phyloP scores from a whole-genome alignment of 2,888 invertebrate genomes.

The Agrochola macilenta region DNA sequence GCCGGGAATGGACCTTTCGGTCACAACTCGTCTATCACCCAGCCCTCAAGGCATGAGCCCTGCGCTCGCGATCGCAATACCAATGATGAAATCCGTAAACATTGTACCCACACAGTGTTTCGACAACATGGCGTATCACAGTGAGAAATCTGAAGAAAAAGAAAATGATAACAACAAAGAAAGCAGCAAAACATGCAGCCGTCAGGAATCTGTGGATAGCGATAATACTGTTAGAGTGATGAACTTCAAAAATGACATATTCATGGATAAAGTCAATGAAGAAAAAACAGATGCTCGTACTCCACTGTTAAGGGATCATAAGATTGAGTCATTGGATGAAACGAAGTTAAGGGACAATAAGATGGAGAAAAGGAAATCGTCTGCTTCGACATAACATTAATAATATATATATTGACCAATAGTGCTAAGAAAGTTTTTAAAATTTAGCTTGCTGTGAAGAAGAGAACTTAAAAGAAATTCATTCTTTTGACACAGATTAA shows the following conservation, averaged over 20 bases:
- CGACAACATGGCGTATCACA: constrained; percentile 88
- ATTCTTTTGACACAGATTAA: constrained; percentile 23
- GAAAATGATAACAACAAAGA: constrained; percentile 69
- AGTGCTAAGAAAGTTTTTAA: constrained; percentile 72
- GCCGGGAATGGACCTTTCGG: constrained; percentile 91
- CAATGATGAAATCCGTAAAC: constrained; percentile 91
- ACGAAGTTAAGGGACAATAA: constrained; percentile 86
- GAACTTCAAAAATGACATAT: constrained; percentile 84
- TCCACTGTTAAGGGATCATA: constrained; percentile 85
- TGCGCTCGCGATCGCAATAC: constrained; percentile 91
- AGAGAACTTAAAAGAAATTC: constrained; percentile 6
- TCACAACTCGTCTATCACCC: constrained; percentile 92
- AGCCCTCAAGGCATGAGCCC: constrained; percentile 92
- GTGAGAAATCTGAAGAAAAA: constrained; percentile 79
- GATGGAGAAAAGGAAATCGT: constrained; percentile 87
- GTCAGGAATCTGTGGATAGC: constrained; percentile 83
- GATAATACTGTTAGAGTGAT: constrained; percentile 82
- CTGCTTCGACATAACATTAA: constrained; percentile 86
- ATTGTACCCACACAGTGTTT: constrained; percentile 88
- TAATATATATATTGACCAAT: constrained; percentile 76
- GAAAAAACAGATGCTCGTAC: constrained; percentile 87
- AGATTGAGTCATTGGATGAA: constrained; percentile 88
- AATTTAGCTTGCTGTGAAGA: constrained; percentile 51
- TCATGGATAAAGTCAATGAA: constrained; percentile 79
- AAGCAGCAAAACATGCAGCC: constrained; percentile 78